Evolutionary conservation across 2,797 vertebrate genomes (phyloP), one percentile per base, ranked within the genome.

Genomic region (Taeniopygia guttata): DNA sequence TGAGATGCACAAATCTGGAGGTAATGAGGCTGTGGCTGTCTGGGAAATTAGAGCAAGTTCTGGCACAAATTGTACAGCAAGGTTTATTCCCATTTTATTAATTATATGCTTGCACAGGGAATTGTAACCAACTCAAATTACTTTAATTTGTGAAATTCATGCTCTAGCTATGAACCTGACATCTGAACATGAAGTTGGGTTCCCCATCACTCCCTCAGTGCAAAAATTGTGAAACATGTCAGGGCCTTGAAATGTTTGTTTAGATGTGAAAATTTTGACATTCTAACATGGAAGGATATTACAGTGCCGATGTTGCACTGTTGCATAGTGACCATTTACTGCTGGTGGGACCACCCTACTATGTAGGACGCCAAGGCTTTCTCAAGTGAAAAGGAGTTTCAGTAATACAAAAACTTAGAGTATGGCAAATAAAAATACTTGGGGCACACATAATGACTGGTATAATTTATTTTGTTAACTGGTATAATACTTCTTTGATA

Each of bases 1-100:
- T 95, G 94, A 97, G 90, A 96, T 95, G 92, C 95, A 96, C 96
- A 97, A 93, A 97, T 97, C 93, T 96, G 93, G 83, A 91, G 87
- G 95, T 97, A 98, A 98, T 97, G 96, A 97, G 92, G 89, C 95
- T 95, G 49, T 72, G 92, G 77, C 80, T 96, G 75, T 88, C 93
- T 94, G 91, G 86, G 86, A 96, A 95, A 96, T 96, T 70, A 94
- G 93, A 94, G 75, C 79, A 84, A 97, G 80, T 76, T 43, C 73
- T 97, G 87, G 95, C 93, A 95, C 80, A 95, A 96, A 95, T 97
- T 94, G 92, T 94, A 67, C 70, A 89, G 90, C 89, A 91, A 94
- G 60, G 83, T 94, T 96, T 96, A 88, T 91, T 95, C 95, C 87
- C 89, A 81, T 94, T 93, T 87, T 96, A 95, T 95, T 97, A 96